phyloP scores from a whole-genome alignment of 1,140 invertebrate genomes.

The Sycobia sp. region DNA sequence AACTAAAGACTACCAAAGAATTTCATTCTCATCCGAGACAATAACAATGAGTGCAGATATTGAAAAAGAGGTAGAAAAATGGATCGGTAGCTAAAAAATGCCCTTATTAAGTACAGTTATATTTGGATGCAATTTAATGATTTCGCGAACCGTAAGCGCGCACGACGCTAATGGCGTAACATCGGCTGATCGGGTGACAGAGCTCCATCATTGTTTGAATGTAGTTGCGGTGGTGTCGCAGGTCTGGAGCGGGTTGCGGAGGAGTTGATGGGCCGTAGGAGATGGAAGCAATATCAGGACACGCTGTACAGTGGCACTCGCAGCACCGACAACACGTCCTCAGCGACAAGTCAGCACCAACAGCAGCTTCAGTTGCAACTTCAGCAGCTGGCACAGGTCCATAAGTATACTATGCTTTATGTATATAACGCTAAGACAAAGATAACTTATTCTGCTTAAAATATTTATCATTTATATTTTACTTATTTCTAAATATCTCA shows the following conservation, averaged over 20 bases:
- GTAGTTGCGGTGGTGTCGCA: constrained; percentile 62
- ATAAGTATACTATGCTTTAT: no score
- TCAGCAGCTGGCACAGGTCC: constrained; percentile 32
- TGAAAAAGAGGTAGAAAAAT: no score
- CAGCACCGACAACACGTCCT: constrained; percentile 68
- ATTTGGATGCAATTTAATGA: no score
- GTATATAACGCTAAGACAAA: no score
- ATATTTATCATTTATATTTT: no score
- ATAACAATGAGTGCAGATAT: no score
- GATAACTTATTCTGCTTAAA: no score
- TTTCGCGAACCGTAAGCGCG: not conserved
- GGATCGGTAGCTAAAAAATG: no score
- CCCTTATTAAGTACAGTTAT: no score
- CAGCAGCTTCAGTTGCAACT: constrained; percentile 42
- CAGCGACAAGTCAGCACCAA: constrained; percentile 37
- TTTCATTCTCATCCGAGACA: no score
- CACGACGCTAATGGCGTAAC: not conserved
- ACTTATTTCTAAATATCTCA: no score
- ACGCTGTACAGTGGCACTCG: constrained; percentile 70
- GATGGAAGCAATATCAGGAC: constrained; percentile 90
- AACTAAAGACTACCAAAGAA: no score
- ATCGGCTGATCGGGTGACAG: constrained; percentile 23
- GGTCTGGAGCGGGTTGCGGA: constrained; percentile 94
- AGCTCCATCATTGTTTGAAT: constrained; percentile 51
- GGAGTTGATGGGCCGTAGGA: constrained; percentile 92